Conservation (phyloP, 2,113 vertebrate species). For the Lepidothrix coronata region DNA sequence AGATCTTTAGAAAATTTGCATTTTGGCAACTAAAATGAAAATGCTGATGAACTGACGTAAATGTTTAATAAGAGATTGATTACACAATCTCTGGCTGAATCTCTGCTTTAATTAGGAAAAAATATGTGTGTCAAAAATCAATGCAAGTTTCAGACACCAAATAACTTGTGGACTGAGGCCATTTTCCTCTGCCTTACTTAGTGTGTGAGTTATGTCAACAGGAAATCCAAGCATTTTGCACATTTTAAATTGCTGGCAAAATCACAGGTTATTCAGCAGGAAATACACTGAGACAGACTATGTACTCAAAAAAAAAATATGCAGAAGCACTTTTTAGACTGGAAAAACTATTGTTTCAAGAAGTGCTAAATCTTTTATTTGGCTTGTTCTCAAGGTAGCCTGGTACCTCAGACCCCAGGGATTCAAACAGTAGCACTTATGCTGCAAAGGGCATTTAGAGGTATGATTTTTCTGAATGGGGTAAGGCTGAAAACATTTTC, state of each 20-base stretch:
- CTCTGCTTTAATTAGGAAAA: background rate
- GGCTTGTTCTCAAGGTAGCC: background rate
- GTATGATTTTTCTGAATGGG: background rate
- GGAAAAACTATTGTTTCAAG: background rate
- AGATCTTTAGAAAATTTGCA: background rate
- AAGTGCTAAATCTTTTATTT: background rate
- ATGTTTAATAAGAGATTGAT: background rate
- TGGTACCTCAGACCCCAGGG: background rate
- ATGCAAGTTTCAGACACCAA: background rate
- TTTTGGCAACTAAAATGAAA: conserved; percentile 33
- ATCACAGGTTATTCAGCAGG: conserved; percentile 23
- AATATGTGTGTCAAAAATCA: background rate
- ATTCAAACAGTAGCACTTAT: background rate
- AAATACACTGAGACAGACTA: background rate
- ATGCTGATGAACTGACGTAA: background rate
- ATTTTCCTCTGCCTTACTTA: background rate
- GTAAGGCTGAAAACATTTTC: background rate
- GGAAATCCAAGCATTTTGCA: conserved; percentile 39
- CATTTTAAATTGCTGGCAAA: conserved; percentile 26
- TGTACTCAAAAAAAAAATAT: background rate
- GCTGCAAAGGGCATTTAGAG: background rate
- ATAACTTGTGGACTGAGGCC: background rate
- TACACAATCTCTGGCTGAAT: background rate
- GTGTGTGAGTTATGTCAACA: conserved; percentile 39
- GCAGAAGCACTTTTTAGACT: conserved; percentile 10